Percentiles rank a stretch among this genome's conserved stretches.
Evolutionary conservation across 2,888 invertebrate genomes (phyloP).

Genomic region (Bimastos eiseni): DNA sequence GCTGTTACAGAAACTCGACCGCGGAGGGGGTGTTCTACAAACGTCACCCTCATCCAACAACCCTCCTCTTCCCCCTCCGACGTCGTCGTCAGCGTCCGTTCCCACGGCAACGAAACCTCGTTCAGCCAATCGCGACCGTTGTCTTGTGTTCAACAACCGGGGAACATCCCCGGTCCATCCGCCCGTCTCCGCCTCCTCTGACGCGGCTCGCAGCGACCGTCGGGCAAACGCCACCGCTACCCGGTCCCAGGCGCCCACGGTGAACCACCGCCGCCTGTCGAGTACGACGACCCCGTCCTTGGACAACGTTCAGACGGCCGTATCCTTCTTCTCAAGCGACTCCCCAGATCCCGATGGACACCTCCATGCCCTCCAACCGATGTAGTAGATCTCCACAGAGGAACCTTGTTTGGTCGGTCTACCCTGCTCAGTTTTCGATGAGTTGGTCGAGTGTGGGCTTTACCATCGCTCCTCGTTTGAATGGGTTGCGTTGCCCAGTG

Average conservation of each 20-base stretch:
- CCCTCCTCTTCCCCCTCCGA: not conserved
- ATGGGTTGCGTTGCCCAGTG: too few species aligned
- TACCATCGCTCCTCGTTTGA: too few species aligned
- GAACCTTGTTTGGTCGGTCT: too few species aligned
- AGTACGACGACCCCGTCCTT: not conserved
- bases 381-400: too few species aligned
- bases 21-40: not conserved
- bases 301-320: conserved; percentile 15
- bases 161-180: not conserved
- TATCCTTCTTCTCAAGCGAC: conserved; percentile 10
- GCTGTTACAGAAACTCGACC: not conserved
- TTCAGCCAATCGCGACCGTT: not conserved
- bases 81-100: not conserved
- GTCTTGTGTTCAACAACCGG: conserved; percentile 4
- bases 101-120: not conserved
- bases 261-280: not conserved
- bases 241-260: not conserved
- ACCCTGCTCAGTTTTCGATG: too few species aligned
- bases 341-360: not conserved
- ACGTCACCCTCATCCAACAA: not conserved
- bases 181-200: not conserved
- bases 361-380: not conserved
- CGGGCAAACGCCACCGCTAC: not conserved
- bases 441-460: too few species aligned
- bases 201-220: not conserved